Base-by-base conservation (phyloP, 2,888 invertebrate genomes). In the Adineta ricciae region DNA sequence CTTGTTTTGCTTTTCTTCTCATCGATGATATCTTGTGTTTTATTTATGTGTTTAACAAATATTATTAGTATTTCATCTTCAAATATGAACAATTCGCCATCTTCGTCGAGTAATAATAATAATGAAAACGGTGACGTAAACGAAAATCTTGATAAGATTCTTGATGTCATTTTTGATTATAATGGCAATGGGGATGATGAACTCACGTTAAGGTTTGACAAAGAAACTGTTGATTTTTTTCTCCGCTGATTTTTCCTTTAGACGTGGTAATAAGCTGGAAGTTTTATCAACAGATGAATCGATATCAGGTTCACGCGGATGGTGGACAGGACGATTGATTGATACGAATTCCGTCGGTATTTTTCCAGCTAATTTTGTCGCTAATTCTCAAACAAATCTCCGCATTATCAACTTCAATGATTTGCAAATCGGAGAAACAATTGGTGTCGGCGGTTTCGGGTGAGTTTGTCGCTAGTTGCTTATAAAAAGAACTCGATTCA, bases 301-400 rank as follows among this genome's bases (percentile, higher is more conserved):
- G 91, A 96, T 97, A 89, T 96, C 96, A 9, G 97, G 97, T 46
- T 96, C 96, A 91, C 96, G 96, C 89, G 97, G 97, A 88, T 97
- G 97, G 97, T 97, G 97, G 97, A 97, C 96, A 86, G 97, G 97
- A 56, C 96, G 95, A 91, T 95, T 96, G 89, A 95, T 95, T 52
- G 94, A 95, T 88, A 94, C 95, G 91, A 95, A 88, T 83, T 89
- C 88, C 87, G 89, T 90, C 82, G 90, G 89, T 87, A 96, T 97
- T 89, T 97, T 97, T 91, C 97, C 97, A n/a, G 94, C 95, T 86
- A 95, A 96, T 90, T 97, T 96, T 92, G 96, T 97, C 86, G 88
- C 89, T 49, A 88, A 87, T 52, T 87, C 89, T 72, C 88, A 88
- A 83, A 87, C 86, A 27, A 86, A 87, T 78, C 86, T 87, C 36